phyloP scores from a whole-genome alignment of 2,888 invertebrate species.

The Brachypalpus laphriformis region DNA sequence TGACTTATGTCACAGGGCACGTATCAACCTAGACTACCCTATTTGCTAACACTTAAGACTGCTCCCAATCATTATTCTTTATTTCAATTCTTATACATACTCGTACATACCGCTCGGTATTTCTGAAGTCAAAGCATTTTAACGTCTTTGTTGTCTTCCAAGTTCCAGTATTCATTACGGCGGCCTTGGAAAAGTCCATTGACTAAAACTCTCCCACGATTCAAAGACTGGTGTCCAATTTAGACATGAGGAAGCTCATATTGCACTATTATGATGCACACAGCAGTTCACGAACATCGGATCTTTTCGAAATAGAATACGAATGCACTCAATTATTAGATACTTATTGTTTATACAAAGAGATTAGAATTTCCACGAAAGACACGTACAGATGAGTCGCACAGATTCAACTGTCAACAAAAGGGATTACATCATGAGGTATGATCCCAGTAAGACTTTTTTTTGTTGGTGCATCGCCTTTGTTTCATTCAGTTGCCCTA shows the following conservation, averaged over 20 bases:
- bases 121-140: too few relatives aligned
- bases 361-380: conserved; percentile 40
- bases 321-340: not conserved
- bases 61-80: too few relatives aligned
- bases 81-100: too few relatives aligned
- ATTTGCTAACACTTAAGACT: too few relatives aligned
- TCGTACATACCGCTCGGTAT: too few relatives aligned
- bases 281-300: not conserved
- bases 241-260: not conserved
- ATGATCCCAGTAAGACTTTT: conserved; percentile 15
- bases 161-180: too few relatives aligned
- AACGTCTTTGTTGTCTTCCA: too few relatives aligned
- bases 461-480: conserved; percentile 1
- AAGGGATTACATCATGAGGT: conserved; percentile 32
- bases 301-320: not conserved
- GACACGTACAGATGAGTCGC: conserved; percentile 1
- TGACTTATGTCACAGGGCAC: too few relatives aligned
- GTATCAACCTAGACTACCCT: too few relatives aligned
- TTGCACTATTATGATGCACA: conserved; percentile 7
- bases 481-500: conserved; percentile 2
- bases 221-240: conserved; percentile 3
- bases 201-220: conserved; percentile 42
- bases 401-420: conserved; percentile 50
- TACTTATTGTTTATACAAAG: not conserved
- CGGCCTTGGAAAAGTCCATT: conserved; percentile 44